Percentiles rank a stretch among this genome's conserved stretches.
phyloP scores from a whole-genome alignment of 2,888 invertebrate species.

The Aleiodes leptofemur region DNA sequence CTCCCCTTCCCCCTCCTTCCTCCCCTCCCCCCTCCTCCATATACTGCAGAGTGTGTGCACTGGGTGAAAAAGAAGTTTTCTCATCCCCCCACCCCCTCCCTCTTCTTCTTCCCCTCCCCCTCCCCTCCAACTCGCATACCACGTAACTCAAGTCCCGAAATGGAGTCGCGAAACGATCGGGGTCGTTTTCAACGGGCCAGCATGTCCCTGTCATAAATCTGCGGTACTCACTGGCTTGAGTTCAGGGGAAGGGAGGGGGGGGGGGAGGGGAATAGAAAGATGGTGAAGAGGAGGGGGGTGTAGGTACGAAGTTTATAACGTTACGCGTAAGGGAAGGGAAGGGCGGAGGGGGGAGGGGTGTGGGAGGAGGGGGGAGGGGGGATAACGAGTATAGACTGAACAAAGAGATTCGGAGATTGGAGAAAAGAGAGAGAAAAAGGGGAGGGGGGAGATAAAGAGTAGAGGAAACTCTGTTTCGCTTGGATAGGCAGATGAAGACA shows the following conservation, averaged over 20 bases:
- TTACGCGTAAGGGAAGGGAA: constrained; percentile 54
- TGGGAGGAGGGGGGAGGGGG: constrained; percentile 54
- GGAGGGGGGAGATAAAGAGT: constrained; percentile 26
- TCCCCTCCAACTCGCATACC: constrained; percentile 1
- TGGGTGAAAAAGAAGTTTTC: constrained; percentile 37
- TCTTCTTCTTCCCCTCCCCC: background rate
- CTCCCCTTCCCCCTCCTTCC: background rate
- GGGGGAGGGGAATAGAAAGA: too few species aligned
- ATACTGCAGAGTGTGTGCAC: background rate
- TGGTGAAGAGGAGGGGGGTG: background rate
- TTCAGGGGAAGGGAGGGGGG: constrained; percentile 11
- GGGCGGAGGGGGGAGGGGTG: constrained; percentile 53
- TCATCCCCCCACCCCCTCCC: background rate
- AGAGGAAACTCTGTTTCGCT: constrained; percentile 30
- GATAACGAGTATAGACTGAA: constrained; percentile 17
- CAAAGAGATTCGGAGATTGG: constrained; percentile 20
- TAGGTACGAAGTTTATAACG: constrained; percentile 65
- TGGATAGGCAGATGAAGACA: constrained; percentile 49
- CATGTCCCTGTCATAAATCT: constrained; percentile 70
- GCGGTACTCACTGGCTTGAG: constrained; percentile 60
- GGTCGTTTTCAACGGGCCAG: constrained; percentile 62
- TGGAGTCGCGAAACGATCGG: constrained; percentile 64
- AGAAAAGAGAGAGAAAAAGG: constrained; percentile 16
- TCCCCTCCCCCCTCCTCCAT: constrained; percentile 3
- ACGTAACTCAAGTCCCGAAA: constrained; percentile 53